Evolutionary conservation across 2,888 invertebrate genomes (phyloP).

Genomic region (Pachymerium ferrugineum): DNA sequence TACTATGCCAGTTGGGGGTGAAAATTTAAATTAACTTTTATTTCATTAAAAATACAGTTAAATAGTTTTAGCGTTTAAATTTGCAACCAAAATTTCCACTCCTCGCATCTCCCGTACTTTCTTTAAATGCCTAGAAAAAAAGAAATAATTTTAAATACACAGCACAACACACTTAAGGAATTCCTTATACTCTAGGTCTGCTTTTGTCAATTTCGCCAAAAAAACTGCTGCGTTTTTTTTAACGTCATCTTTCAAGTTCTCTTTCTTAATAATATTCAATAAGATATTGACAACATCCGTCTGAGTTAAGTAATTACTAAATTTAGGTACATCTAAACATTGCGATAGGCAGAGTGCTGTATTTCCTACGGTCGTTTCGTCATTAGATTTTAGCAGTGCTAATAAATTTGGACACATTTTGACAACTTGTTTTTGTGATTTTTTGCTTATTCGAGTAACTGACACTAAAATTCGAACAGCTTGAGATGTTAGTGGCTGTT

Average conservation of each 20-base stretch:
- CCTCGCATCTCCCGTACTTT: no score
- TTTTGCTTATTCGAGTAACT: not conserved
- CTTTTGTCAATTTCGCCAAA: not conserved
- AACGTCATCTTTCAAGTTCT: not conserved
- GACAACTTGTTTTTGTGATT: not conserved
- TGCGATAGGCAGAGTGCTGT: not conserved
- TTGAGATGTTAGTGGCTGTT: not conserved
- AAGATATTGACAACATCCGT: not conserved
- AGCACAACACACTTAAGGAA: not conserved
- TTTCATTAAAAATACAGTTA: no score
- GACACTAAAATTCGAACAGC: not conserved
- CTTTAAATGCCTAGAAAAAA: no score
- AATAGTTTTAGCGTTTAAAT: no score
- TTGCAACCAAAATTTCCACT: no score
- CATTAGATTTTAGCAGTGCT: not conserved
- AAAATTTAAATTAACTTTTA: no score
- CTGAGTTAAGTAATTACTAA: not conserved
- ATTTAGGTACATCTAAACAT: not conserved
- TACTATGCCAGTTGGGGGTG: no score
- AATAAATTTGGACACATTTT: not conserved
- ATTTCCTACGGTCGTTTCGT: not conserved
- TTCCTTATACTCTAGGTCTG: not conserved
- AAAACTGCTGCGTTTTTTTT: not conserved
- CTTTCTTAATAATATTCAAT: not conserved
- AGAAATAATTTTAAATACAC: no score